A percentile compares a stretch with the other conserved stretches of the same genome.
Conservation (phyloP, 2,113 vertebrate genomes). For the Ameiurus melas region DNA sequence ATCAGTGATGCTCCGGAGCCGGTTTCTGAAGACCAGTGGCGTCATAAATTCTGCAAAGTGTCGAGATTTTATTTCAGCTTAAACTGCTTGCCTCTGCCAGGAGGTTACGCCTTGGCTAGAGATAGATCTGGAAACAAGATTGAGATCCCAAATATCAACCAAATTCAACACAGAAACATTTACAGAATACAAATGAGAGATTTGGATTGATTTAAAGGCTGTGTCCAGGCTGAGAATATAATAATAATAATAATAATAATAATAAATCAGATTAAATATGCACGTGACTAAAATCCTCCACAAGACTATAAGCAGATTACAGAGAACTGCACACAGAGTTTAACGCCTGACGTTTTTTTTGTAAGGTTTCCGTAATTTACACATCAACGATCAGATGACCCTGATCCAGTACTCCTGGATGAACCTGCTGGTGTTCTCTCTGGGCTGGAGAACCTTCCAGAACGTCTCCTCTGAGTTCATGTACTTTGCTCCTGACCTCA, state of each 20-base stretch:
- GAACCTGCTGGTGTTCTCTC: slow-evolving; percentile 94
- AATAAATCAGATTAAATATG: neutral
- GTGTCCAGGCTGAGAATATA: neutral
- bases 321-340: neutral
- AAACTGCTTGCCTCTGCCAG: neutral
- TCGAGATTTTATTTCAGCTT: neutral
- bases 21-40: neutral
- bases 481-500: slow-evolving; percentile 94
- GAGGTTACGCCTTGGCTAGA: neutral
- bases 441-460: slow-evolving; percentile 96
- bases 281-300: neutral
- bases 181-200: neutral
- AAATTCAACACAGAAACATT: neutral
- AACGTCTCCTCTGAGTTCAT: slow-evolving; percentile 91
- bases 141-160: neutral
- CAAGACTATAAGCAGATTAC: neutral
- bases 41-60: neutral
- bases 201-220: neutral
- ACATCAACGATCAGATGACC: slow-evolving; percentile 96
- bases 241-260: too few relatives aligned
- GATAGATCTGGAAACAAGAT: neutral
- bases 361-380: slow-evolving; percentile 90
- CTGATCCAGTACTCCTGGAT: slow-evolving; percentile 99
- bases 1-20: neutral
- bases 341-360: neutral